Evolutionary conservation across 2,888 invertebrate genomes (phyloP), one percentile per base, ranked within the genome.

Genomic region (Apomyelois bistriatella): DNA sequence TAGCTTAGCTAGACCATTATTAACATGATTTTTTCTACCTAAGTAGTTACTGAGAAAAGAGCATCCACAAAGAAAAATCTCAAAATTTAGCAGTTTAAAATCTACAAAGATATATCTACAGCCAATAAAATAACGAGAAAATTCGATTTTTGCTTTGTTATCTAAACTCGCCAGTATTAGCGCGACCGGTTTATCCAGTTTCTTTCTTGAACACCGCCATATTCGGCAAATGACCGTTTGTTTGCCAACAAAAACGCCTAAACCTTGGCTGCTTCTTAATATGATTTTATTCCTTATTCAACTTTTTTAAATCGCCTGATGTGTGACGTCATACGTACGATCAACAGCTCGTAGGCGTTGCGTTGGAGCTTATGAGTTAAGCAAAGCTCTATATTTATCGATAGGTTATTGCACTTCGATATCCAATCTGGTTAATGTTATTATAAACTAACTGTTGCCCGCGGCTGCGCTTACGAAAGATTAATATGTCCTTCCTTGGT

Each of bases 131-230:
- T 6, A 38, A 13, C 47, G 49, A 28, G 22, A 42, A 4, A n/a
- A 30, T 30, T 35, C 32, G 15, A 6, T 35, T 32, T 16, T 15
- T n/a, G 7, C 6, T 32, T 32, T 15, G 32, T 15, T 53, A 53
- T 48, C 38, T 53, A 35, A 54, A 54, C 48, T 58, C 58, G 53
- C 48, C 40, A 38, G 57, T 49, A 32, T 22, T 22, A 22, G 22
- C 5, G 22, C 22, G 62, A 62, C 66, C 61, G 58, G 64, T 56
- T 57, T 15, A 10, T 57, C 62, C 17, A 57, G 65, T 64, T 59
- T 58, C 54, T 56, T 53, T 56, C 51, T 54, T 48, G 54, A 55
- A 52, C 58, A 53, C 48, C 54, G 58, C 55, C 56, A 49, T 53
- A 46, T 58, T 54, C 55, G 58, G 59, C 58, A 47, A 58, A 57